These are phyloP conservation scores for Ciona savignyi DNA, from an alignment of 23 tunicate species.

Conservation along the genomic window DNA sequence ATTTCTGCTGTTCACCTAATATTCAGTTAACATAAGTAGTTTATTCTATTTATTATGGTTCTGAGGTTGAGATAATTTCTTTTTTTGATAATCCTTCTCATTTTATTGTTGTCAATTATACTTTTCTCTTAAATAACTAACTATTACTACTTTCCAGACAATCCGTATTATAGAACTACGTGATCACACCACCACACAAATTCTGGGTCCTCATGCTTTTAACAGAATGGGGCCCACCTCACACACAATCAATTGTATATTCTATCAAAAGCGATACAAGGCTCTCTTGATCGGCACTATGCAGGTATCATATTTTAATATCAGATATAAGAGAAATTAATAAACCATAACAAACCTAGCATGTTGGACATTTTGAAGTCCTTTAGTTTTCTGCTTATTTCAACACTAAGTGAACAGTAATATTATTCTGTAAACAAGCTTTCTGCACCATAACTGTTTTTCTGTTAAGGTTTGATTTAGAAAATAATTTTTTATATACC, in stretches of 20 bases:
- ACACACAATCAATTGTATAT: slow-evolving; percentile 31
- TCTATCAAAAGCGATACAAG: slow-evolving; percentile 46
- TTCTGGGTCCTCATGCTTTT: slow-evolving; percentile 34
- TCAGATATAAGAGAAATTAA: not conserved
- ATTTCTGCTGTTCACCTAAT: no score
- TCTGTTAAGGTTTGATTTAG: not conserved
- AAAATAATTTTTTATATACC: no score
- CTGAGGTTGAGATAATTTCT: not conserved
- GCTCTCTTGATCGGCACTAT: slow-evolving; percentile 49
- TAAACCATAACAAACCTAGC: no score
- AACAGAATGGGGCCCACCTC: slow-evolving; percentile 33
- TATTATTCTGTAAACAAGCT: no score
- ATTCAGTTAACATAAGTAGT: no score
- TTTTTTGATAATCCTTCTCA: not conserved
- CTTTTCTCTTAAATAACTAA: not conserved
- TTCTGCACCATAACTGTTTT: no score
- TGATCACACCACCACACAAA: slow-evolving; percentile 61
- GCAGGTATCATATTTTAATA: slow-evolving; percentile 40
- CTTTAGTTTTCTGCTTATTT: no score
- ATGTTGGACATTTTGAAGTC: no score
- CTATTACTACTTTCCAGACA: slow-evolving; percentile 21
- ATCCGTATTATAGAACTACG: slow-evolving; percentile 58
- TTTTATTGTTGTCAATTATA: not conserved
- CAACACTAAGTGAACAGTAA: no score
- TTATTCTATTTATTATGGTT: no score